Evolutionary conservation across 2,888 invertebrate genomes (phyloP).

Genomic region (Spisula subtruncata): DNA sequence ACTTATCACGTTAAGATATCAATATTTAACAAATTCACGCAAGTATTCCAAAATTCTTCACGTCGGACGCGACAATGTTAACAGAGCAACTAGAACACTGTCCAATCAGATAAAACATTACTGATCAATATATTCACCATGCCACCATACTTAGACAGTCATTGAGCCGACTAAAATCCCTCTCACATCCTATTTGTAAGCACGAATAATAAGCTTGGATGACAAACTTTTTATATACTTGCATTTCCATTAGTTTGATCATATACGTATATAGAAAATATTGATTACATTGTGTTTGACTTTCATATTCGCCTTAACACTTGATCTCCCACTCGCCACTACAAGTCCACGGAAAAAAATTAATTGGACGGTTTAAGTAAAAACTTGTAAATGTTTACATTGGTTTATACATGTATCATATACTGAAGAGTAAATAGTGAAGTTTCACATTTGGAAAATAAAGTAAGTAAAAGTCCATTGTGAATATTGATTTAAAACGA

Average conservation of each 20-base stretch:
- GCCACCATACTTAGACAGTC: slow-evolving; percentile 23
- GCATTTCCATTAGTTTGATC: not conserved
- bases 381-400: not conserved
- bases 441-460: not conserved
- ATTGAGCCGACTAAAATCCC: slow-evolving; percentile 24
- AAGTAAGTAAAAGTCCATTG: not conserved
- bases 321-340: not conserved
- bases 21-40: slow-evolving; percentile 41
- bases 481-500: not conserved
- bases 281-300: slow-evolving; percentile 28
- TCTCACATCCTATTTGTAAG: slow-evolving; percentile 31
- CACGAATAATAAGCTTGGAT: slow-evolving; percentile 17
- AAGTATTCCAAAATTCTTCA: slow-evolving; percentile 41
- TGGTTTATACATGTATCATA: slow-evolving; percentile 2
- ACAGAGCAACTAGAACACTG: slow-evolving; percentile 36
- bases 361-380: slow-evolving; percentile 1
- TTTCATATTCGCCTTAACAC: not conserved
- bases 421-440: not conserved
- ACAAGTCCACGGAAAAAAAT: not conserved
- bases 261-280: slow-evolving; percentile 27
- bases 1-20: slow-evolving; percentile 34
- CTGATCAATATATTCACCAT: slow-evolving; percentile 42
- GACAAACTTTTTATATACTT: slow-evolving; percentile 16
- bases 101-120: slow-evolving; percentile 48
- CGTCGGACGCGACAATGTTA: not conserved